A percentile compares a stretch with the other conserved stretches of the same genome.
These are phyloP conservation scores for Escarpia spicata DNA, from an alignment of 2,888 invertebrate genomes.

Conservation along the genomic window DNA sequence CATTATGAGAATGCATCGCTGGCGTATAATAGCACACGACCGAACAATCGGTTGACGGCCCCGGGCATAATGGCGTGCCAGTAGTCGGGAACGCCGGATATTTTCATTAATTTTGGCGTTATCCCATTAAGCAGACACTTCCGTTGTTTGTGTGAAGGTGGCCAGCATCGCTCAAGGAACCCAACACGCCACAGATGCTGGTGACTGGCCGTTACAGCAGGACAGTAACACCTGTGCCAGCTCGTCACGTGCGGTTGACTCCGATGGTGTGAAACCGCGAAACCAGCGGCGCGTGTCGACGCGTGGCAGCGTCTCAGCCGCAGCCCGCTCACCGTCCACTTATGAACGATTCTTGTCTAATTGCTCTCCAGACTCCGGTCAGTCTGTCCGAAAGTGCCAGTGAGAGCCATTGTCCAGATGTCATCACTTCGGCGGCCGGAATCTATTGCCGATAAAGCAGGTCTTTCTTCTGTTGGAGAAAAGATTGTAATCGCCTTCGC, in stretches of 20 bases:
- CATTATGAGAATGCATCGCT: conserved; percentile 22
- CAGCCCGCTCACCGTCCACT: conserved; percentile 18
- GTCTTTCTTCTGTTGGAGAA: conserved; percentile 21
- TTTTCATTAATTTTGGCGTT: conserved; percentile 25
- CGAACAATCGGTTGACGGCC: conserved; percentile 22
- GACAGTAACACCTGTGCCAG: conserved; percentile 22
- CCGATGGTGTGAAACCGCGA: conserved; percentile 25
- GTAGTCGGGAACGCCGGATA: conserved; percentile 21
- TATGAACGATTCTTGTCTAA: conserved; percentile 18
- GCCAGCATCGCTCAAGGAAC: conserved; percentile 18
- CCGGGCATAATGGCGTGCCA: conserved; percentile 25
- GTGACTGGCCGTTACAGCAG: not conserved
- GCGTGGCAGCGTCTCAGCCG: conserved; percentile 23
- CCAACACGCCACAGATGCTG: conserved; percentile 24
- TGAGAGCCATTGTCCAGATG: conserved; percentile 22
- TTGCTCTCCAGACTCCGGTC: conserved; percentile 24
- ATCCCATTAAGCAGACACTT: conserved; percentile 25
- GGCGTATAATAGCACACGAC: conserved; percentile 23
- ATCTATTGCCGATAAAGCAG: conserved; percentile 20
- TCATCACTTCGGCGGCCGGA: conserved; percentile 22
- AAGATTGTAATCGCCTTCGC: conserved; percentile 25
- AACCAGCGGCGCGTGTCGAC: conserved; percentile 25
- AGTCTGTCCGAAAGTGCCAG: conserved; percentile 22
- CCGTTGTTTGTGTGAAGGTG: conserved; percentile 24
- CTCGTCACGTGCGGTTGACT: not conserved